Evolutionary conservation across 2,113 vertebrate species (phyloP), one percentile per base, ranked within the genome.

Genomic region (Jaculus jaculus): DNA sequence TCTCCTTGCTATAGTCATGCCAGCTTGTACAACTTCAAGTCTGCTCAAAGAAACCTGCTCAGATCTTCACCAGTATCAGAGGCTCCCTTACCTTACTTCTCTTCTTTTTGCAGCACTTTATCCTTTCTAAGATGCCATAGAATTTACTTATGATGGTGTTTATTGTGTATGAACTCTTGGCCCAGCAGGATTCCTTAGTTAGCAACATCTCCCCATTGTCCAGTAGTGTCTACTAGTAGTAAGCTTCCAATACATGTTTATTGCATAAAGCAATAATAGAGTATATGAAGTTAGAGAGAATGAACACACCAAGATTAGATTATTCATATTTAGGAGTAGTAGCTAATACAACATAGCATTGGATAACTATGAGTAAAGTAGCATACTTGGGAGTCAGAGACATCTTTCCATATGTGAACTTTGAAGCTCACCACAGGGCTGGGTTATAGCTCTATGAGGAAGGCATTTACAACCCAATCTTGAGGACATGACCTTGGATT

Each of bases 351-450:
- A 39, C 47, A 74, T 65, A 42, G 32, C 42, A 9, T 54, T 63
- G 65, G 20, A 58, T 84, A 74, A 84, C 81, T 82, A 92, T 37
- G 42, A 34, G 7, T 39, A 71, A 28, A 78, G 54, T 21, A 68
- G 58, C 10, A 60, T 60, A 7, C 51, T 82, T 95, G 15, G 32
- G 71, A 75, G 72, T 84, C 65, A 34, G 4, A 78, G 69, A 61
- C 34, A 30, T 73, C 74, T 74, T 88, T 60, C 39, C 85, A 77
- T 91, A 91, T 75, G 63, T 92, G 60, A 66, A 69, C 39, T 63
- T 5, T 54, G 84, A 94, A 83, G 21, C 74, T 83, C 34, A 94
- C 51, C 37, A 69, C 69, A 54, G 54, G 2, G 6, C 54, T 54
- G 54, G 54, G 54, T 54, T 54, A 54, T 54, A 12, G 54, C 54